Evolutionary conservation across 2,888 invertebrate genomes (phyloP), one percentile per base, ranked within the genome.

Genomic region (Smittia aterrima): DNA sequence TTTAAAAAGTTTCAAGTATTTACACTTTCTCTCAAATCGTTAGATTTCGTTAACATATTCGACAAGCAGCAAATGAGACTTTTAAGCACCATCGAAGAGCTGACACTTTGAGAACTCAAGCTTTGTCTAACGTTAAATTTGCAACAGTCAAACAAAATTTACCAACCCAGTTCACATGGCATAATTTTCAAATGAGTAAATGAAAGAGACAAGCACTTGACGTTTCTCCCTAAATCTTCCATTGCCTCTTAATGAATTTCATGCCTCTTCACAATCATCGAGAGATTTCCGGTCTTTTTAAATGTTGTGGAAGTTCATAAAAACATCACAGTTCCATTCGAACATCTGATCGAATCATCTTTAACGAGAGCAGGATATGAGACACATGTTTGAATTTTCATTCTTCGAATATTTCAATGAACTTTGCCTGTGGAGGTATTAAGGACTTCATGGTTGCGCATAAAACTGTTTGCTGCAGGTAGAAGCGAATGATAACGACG

Each of bases 201-300:
- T 32, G 32, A 32, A 9, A 32, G 2, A 47, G n/a, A 11, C 47
- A 47, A 47, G 47, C 16, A n/a, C 16, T 47, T n/a, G 16, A n/a
- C 11, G 2, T n/a, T 47, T n/a, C 47, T 47, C 3, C 16, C 11
- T 47, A 11, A 6, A 32, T 3, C 32, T 47, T 47, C 16, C 47
- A 47, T 47, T 47, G 47, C 11, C 16, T 47, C n/a, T 47, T 47
- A 2, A 47, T 47, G 11, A 20, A 58, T 58, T 58, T 58, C 58
- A 58, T 58, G 58, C 58, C 58, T 58, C 4, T 58, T 58, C 20
- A 58, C 6, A 20, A 22, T 18, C 58, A 58, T 58, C 18, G 18
- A 58, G 58, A 58, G 18, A 58, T 22, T 58, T 58, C 58, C 58
- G 58, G 58, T 11, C 58, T 58, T 58, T 58, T 6, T 3, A 47